These are phyloP conservation scores for Eristalis pertinax DNA, from an alignment of 2,888 invertebrate genomes.

Conservation along the genomic window DNA sequence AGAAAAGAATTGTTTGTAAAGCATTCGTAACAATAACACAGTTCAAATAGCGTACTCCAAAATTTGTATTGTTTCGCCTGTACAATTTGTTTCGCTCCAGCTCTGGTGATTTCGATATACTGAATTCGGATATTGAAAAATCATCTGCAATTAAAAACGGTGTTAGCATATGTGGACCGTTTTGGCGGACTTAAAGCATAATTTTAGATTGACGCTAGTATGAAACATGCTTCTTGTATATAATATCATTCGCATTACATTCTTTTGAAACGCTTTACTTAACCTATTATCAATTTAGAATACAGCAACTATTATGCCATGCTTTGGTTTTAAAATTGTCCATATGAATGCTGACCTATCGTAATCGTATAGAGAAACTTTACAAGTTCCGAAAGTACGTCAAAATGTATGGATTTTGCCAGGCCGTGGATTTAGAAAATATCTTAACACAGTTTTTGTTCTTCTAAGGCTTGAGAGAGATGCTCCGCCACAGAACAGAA, in stretches of 20 bases:
- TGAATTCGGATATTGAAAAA: conserved; percentile 29
- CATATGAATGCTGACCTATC: too few relatives aligned
- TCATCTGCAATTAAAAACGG: conserved; percentile 37
- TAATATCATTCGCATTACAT: too few relatives aligned
- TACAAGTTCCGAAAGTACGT: too few relatives aligned
- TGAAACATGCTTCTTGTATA: background rate
- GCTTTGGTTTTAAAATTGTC: background rate
- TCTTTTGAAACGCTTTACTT: too few relatives aligned
- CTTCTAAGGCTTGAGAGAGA: too few relatives aligned
- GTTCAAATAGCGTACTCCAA: conserved; percentile 8
- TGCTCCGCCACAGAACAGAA: too few relatives aligned
- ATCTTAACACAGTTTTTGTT: too few relatives aligned
- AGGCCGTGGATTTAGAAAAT: too few relatives aligned
- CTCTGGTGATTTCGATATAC: conserved; percentile 14
- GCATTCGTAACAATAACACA: background rate
- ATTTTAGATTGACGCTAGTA: background rate
- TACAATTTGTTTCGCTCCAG: conserved; percentile 12
- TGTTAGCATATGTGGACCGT: background rate
- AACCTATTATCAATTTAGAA: too few relatives aligned
- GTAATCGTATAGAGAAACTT: too few relatives aligned
- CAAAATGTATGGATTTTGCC: background rate
- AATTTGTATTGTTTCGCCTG: conserved; percentile 11
- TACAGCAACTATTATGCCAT: background rate
- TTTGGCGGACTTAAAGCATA: background rate
- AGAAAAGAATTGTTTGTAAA: background rate